Evolutionary conservation across 92 coral and sea anemone genomes (phyloP), one percentile per base, ranked within the genome.

Genomic region (Hydrozoanthus gracilis): DNA sequence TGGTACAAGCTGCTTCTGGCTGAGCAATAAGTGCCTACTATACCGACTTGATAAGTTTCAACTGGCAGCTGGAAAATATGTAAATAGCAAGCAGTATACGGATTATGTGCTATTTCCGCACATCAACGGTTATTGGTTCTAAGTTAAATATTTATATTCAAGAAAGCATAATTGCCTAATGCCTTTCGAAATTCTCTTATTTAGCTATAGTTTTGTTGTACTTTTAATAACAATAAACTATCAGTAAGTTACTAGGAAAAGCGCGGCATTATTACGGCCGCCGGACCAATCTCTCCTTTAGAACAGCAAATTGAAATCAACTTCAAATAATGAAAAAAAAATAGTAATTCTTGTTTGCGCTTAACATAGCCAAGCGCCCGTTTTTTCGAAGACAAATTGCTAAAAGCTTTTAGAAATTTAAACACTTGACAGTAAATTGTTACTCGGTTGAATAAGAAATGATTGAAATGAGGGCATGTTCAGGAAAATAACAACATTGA

Each of bases 11-110:
- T 80, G 46, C 2, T 16, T 47, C 14, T 20, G 48, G 45, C 39
- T 12, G 61, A 74, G 20, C 17, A 64, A 62, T 45, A 45, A 6
- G 45, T 66, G 12, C 12, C 20, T 48, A 47, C 18, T 58, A 80
- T 48, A 65, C 60, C 79, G 56, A 74, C 51, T 60, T 65, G 48
- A 49, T 47, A 73, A 6, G 72, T 80, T 65, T 64, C 20, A 10
- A 50, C 85, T 49, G 48, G 73, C 85, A 80, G 85, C 85, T 80
- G 85, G 8, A 80, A 80, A 80, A 48, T 80, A 80, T 80, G 85
- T 80, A 80, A 80, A 80, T 80, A 45, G 48, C 9, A 46, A 15
- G 13, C 12, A 46, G 69, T n/a, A 8, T n/a, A 65, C 39, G 39
- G 85, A 66, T 64, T 17, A 49, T 80, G 61, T 48, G 18, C 62